Base-by-base conservation (phyloP, 2,113 vertebrate genomes). In the Oophaga pumilio region DNA sequence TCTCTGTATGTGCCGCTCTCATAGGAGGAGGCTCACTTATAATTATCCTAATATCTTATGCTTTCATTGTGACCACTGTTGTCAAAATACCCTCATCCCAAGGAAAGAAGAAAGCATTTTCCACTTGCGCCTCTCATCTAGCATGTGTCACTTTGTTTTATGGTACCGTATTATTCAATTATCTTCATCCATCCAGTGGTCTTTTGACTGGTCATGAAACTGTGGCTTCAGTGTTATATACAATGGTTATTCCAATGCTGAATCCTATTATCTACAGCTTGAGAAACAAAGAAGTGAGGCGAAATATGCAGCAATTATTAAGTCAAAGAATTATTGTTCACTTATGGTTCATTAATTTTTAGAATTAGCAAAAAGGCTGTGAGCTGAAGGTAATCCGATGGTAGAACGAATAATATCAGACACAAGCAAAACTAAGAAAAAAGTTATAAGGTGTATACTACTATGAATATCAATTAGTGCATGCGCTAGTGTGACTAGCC, bases 181-280 rank as follows among this genome's bases (percentile, higher is more conserved):
- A 90, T 79, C 73, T 90, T 22, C 84, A 87, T 14, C 86, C 89
- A 49, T 24, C 62, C 24, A 66, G 66, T 59, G 79, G 22, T 14
- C 11, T 33, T 6, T 60, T 90, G 53, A 64, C n/a, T 15, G 89
- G 91, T 78, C 90, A 89, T 0, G 92, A 93, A 86, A 93, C 92
- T 85, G 92, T 92, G 90, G 89, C 92, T 2, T 92, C 91, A 15
- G 86, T 92, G 82, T 92, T 93, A 88, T 93, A 93, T 73, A 93
- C 91, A 24, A 89, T 93, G 0, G 90, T 91, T 71, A 93, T 94
- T 5, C 93, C 93, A 6, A 90, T 92, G 24, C 88, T 94, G 53
- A 94, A 93, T 62, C 92, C 92, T 0, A 89, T 91, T 73, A 92
- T 91, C 88, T 93, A 93, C 78, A 93, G 92, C 74, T 90, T 93